Base-by-base conservation (phyloP, 2,797 vertebrate genomes). In the Gallinago solitaria region DNA sequence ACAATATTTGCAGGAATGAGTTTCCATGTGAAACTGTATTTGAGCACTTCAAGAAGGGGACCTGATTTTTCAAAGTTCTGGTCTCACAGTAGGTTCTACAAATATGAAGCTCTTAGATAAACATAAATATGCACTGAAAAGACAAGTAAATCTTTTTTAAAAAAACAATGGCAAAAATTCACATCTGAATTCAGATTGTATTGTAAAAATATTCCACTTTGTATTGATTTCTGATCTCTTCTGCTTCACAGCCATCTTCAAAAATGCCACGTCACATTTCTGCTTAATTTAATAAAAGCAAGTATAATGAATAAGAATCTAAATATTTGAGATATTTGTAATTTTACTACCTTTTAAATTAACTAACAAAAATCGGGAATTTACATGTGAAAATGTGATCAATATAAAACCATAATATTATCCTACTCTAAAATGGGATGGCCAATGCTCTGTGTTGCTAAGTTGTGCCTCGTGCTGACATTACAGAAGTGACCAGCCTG, bases 41-140 rank as follows among this genome's bases (percentile, higher is more conserved):
- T 0, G 0, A 76, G 16, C 5, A 28, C 28, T 81, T 89, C 9
- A 5, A 75, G 9, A 76, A 69, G 3, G 1, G 12, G 5, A 57
- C 48, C 2, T 28, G 24, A 28, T 68, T 77, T 77, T 80, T 64
- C 32, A 48, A 69, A 82, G 18, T 53, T 6, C 3, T 71, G 12
- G 12, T 41, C 10, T 39, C 7, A 37, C 12, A 33, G 16, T 28
- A 61, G 6, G 8, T 41, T 59, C 39, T 78, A 27, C 19, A 87
- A 75, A 87, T 50, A 35, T 6, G 1, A 5, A 78, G 2, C 8
- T 61, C n/a, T 75, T 86, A 63, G 9, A 16, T 45, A 69, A 77
- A 12, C 10, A 67, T 48, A 76, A 76, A 54, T 25, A 54, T 12
- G 5, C 13, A 24, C 16, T 27, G 33, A 61, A 76, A 88, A 79